These are phyloP conservation scores for Mola mola DNA, from an alignment of 2,113 vertebrate species.

Conservation along the genomic window DNA sequence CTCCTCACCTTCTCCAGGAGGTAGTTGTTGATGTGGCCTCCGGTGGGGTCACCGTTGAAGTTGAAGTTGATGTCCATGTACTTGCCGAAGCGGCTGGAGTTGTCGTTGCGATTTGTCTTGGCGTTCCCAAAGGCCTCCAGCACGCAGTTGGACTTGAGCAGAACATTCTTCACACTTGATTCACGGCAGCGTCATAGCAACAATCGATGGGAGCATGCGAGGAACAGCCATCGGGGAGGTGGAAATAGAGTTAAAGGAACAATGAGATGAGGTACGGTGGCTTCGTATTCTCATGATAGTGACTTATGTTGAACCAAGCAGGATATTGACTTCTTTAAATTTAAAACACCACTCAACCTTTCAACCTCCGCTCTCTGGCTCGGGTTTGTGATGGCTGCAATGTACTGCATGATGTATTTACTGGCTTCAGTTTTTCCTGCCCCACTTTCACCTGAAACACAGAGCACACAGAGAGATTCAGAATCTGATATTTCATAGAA, in stretches of 20 bases:
- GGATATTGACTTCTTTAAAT: not conserved
- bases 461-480: not conserved
- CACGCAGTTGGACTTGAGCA: conserved; percentile 94
- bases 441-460: conserved; percentile 88
- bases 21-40: conserved; percentile 96
- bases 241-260: not conserved
- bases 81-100: conserved; percentile 96
- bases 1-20: conserved; percentile 91
- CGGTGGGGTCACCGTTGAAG: conserved; percentile 93
- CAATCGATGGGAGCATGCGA: conserved; percentile 13
- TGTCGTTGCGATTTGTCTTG: conserved; percentile 95
- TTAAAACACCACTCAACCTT: conserved; percentile 81
- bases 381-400: conserved; percentile 93
- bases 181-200: not conserved
- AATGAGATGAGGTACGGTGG: conserved; percentile 1
- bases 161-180: conserved; percentile 91
- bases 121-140: conserved; percentile 95
- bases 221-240: not conserved
- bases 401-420: conserved; percentile 96
- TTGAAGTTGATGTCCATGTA: conserved; percentile 99
- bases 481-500: no score
- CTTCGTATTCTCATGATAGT: conserved; percentile 3
- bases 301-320: no score
- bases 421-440: conserved; percentile 95
- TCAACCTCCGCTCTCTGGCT: conserved; percentile 89